Base-by-base conservation (phyloP, 2,113 vertebrate genomes). In the Rattus rattus region DNA sequence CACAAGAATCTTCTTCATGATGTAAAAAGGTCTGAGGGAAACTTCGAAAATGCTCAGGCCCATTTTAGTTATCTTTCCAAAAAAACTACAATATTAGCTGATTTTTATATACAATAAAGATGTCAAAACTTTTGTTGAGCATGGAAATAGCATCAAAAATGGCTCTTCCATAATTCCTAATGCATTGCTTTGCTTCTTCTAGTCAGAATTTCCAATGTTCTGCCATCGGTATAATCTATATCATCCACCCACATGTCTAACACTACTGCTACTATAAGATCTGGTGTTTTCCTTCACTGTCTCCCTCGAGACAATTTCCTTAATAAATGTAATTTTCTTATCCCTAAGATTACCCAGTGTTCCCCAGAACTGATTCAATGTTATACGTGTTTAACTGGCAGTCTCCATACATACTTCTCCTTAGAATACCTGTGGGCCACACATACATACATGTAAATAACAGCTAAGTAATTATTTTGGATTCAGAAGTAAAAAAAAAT, bases 281-380 rank as follows among this genome's bases (percentile, higher is more conserved):
- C 33, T 77, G 80, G 0, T 80, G 47, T 87, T 95, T 96, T 69
- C 61, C 24, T 75, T 91, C 4, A 59, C 30, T 91, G 65, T 81
- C 47, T 69, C 79, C 20, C 7, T n/a, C 5, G 17, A 52, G 26
- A 16, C 81, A 94, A 19, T 70, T 92, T 84, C 96, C 69, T 83
- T 88, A 86, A 94, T 90, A 67, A 96, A 30, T 70, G 20, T 11
- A n/a, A 89, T 47, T n/a, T 88, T 28, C 8, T 84, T 39, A 73
- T 67, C 59, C 36, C 6, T 56, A 97, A 85, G 7, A 56, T 85
- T 56, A 70, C n/a, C 19, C 17, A 75, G 26, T 79, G 70, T 69
- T 79, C 33, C 63, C 26, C 14, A 76, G 30, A 86, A 81, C 9
- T 93, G 54, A 81, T 72, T 49, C 4, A 56, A 33, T 88, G 67